Base-by-base conservation (phyloP, 2,797 vertebrate species). In the Sebastes trivittatus region DNA sequence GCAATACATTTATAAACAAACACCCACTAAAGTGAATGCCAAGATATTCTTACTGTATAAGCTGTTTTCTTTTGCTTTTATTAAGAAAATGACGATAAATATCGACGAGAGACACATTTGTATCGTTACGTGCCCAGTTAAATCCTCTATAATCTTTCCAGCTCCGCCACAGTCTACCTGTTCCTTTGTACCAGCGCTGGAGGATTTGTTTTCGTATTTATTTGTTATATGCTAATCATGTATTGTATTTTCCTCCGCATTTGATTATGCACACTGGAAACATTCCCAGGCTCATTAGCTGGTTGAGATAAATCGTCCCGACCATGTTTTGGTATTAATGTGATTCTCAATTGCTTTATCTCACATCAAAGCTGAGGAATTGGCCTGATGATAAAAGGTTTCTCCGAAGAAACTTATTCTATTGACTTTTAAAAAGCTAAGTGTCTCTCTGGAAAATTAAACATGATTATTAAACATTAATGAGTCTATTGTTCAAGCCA, bases 211-310 rank as follows among this genome's bases (percentile, higher is more conserved):
- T 77, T 58, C 80, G 64, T 65, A 71, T 86, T 83, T 91, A 86
- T 92, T 88, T 88, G 82, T 89, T 88, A 81, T 92, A 93, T 94
- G 92, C 89, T 93, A 94, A 94, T 94, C 89, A 85, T 77, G 76
- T 75, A 90, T 92, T 92, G 87, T 92, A 91, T 91, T 93, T 89
- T 82, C 73, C 77, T 80, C 81, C 86, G 84, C 86, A 87, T 93
- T 92, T 88, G 76, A 93, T 94, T 91, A 91, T 89, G 82, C 88
- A 85, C 64, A 92, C 79, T 92, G 90, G 86, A 92, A 93, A 88
- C 80, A 81, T 90, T 94, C 92, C 92, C 89, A 85, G 87, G 83
- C 92, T 94, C 91, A 94, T 94, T 94, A 94, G 91, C 71, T 85
- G 85, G 73, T 88, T 80, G 81, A 92, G 89, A 95, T 94, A 91